These are phyloP conservation scores for Chrysochloris asiatica DNA, from an alignment of 2,113 vertebrate species.

Conservation along the genomic window DNA sequence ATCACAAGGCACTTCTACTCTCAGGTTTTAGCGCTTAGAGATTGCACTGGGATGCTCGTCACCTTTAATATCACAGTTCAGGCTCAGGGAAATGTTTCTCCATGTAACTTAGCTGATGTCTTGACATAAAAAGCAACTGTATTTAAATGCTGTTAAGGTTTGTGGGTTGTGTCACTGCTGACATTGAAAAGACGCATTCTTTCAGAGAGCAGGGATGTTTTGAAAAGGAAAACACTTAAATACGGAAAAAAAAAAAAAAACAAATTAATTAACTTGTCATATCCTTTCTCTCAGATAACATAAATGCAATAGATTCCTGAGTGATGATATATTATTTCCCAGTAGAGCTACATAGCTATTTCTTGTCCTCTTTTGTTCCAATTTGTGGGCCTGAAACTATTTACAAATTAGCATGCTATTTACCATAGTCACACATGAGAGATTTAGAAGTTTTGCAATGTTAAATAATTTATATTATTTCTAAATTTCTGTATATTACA, in stretches of 20 bases:
- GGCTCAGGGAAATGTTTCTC: neutral
- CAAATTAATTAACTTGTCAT: conserved; percentile 14
- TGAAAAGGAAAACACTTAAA: conserved; percentile 1
- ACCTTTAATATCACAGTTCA: neutral
- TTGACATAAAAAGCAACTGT: neutral
- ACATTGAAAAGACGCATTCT: neutral
- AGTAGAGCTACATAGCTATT: neutral
- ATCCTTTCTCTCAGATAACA: neutral
- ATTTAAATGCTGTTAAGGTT: neutral
- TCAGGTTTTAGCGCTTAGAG: neutral
- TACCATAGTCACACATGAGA: neutral
- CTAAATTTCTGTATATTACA: neutral
- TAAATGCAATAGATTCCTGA: neutral
- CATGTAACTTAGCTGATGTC: neutral
- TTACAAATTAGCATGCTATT: neutral
- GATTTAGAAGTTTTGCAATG: neutral
- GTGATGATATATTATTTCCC: conserved; percentile 11
- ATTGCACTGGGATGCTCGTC: neutral
- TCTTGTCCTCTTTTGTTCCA: neutral
- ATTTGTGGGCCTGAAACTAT: neutral
- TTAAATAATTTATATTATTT: neutral
- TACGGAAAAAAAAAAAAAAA: conserved; percentile 16
- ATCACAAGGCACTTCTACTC: neutral
- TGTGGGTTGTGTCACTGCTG: neutral
- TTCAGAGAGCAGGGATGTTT: neutral